Evolutionary conservation across 2,113 vertebrate genomes (phyloP), one percentile per base, ranked within the genome.

Genomic region (Sorex araneus): DNA sequence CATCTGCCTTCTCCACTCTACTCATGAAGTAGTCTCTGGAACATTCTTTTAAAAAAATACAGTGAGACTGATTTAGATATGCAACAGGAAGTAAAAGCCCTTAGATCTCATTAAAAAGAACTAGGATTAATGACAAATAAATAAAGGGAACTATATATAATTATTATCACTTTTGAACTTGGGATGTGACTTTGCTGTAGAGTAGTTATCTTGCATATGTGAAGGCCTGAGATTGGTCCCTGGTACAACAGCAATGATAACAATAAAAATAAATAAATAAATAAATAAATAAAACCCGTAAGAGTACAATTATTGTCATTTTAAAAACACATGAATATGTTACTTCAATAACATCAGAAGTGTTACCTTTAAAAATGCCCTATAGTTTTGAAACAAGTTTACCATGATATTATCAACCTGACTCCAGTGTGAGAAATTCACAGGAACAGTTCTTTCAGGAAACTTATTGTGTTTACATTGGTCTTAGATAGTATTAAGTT

Each of bases 71-170:
- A 0, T 74, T 81, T 77, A 8, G 47, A 81, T 71, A 70, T 40
- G 30, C 40, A 43, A 69, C 32, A 16, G 50, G 25, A 93, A 93
- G 84, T 88, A 23, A 85, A 90, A 94, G 78, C 85, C 28, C 43
- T 89, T 23, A 86, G 77, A 82, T 84, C 50, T 50, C 67, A 40
- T 8, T 15, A 15, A 80, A 80, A 66, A 27, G 13, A 90, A 66
- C 70, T 74, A 12, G 47, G n/a, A 87, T 40, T 16, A 66, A 25
- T 93, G n/a, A 34, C 8, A 88, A 36, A 45, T 57, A 40, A 4
- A 40, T 40, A 64, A 83, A 79, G 40, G 3, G 0, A 1, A 50
- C 36, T 71, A n/a, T 6, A 54, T 76, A 79, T 92, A 77, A 85
- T 90, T 18, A 54, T 15, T 15, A 15, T 54, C 54, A 54, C 54